Evolutionary conservation across 2,888 invertebrate species (phyloP).

Genomic region (Dolomedes plantarius): DNA sequence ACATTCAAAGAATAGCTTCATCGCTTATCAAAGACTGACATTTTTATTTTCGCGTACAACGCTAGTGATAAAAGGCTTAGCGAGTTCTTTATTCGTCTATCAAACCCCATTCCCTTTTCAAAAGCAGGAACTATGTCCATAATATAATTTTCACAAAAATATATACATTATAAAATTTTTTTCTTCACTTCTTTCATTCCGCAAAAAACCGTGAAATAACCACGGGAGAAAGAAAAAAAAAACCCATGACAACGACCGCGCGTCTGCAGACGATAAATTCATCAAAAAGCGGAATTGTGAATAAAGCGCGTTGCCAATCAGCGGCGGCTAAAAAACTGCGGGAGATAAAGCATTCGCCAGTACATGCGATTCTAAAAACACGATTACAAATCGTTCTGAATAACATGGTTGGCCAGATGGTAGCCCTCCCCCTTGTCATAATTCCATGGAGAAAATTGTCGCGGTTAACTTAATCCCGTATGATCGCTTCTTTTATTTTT

Average conservation of each 20-base stretch:
- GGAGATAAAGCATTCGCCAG: constrained; percentile 20
- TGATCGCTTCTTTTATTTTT: constrained; percentile 60
- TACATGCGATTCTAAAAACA: constrained; percentile 26
- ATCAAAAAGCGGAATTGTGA: not conserved
- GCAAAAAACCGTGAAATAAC: not conserved
- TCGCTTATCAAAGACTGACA: not conserved
- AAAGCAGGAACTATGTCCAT: constrained; percentile 2
- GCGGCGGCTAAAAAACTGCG: not conserved
- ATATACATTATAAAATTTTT: constrained; percentile 10
- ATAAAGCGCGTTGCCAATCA: constrained; percentile 36
- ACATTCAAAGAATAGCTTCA: no score
- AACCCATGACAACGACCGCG: not conserved
- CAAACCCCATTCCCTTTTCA: constrained; percentile 2
- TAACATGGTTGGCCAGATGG: constrained; percentile 57
- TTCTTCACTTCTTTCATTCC: not conserved
- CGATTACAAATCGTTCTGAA: constrained; percentile 58
- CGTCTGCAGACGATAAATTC: not conserved
- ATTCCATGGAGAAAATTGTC: constrained; percentile 30
- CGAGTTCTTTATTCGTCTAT: not conserved
- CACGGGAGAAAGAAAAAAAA: not conserved
- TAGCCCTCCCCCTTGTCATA: constrained; percentile 13
- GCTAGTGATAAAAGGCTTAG: not conserved
- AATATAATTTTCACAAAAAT: constrained; percentile 12
- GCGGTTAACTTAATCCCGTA: constrained; percentile 66
- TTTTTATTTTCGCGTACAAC: not conserved